Conservation (phyloP, 2,797 vertebrate species). For the Xyrichtys novacula region DNA sequence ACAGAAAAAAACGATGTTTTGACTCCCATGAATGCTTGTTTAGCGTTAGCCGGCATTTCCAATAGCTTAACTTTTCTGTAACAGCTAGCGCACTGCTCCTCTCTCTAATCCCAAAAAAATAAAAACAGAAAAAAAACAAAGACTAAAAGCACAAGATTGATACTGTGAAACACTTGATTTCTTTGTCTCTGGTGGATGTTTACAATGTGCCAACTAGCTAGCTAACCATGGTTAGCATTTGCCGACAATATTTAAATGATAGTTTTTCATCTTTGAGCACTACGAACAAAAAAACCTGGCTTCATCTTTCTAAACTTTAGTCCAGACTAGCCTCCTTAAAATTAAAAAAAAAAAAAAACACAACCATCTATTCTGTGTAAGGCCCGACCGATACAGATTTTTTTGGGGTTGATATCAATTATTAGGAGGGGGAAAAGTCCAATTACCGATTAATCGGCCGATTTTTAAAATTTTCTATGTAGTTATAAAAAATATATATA, state of each 20-base stretch:
- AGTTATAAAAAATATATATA: no score
- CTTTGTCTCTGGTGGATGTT: conserved; percentile 10
- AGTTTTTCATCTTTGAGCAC: not conserved
- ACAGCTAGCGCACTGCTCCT: not conserved
- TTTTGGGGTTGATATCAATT: no score
- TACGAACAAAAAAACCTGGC: not conserved
- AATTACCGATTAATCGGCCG: no score
- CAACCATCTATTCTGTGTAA: no score
- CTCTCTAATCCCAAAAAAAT: not conserved
- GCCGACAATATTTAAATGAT: not conserved
- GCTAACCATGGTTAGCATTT: not conserved
- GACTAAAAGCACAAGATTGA: conserved; percentile 9
- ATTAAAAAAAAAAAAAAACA: no score
- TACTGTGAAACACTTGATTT: not conserved
- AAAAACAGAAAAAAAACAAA: not conserved
- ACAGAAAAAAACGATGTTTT: not conserved
- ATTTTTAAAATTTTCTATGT: no score
- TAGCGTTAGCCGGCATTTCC: not conserved
- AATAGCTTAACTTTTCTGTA: no score
- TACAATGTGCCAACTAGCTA: not conserved
- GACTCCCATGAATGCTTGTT: not conserved
- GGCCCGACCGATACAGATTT: no score
- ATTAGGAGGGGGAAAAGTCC: no score
- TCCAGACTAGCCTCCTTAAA: no score
- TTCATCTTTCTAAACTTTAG: not conserved